phyloP scores from a whole-genome alignment of 1,140 invertebrate genomes.

The Ostrea edulis region DNA sequence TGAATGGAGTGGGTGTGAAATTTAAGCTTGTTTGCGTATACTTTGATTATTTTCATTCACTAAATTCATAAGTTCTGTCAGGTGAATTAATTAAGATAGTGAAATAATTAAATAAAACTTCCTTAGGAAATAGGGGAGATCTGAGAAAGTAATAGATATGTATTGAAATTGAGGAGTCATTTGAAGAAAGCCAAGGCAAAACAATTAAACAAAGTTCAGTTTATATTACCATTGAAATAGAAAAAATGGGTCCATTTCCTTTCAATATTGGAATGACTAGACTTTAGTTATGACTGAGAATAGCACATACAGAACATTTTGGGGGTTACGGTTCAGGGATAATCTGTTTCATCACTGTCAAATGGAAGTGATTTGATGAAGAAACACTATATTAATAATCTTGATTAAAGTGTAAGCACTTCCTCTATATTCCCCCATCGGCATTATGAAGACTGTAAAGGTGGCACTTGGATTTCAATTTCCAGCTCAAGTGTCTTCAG shows the following conservation, averaged over 20 bases:
- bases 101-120: neutral
- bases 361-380: neutral
- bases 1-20: constrained; percentile 9
- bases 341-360: constrained; percentile 12
- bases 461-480: neutral
- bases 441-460: neutral
- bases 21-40: neutral
- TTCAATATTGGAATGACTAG: neutral
- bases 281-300: neutral
- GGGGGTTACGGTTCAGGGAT: neutral
- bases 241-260: neutral
- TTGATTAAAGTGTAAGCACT: neutral
- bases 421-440: neutral
- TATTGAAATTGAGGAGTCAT: neutral
- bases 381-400: constrained; percentile 1
- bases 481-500: neutral
- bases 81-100: neutral
- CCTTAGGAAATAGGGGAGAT: neutral
- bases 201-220: neutral
- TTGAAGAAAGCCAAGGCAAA: neutral
- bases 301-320: neutral
- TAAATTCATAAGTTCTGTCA: neutral
- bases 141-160: neutral
- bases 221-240: neutral
- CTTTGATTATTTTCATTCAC: constrained; percentile 13